Base-by-base conservation (phyloP, 1,140 invertebrate genomes). In the Elymnias hypermnestra region DNA sequence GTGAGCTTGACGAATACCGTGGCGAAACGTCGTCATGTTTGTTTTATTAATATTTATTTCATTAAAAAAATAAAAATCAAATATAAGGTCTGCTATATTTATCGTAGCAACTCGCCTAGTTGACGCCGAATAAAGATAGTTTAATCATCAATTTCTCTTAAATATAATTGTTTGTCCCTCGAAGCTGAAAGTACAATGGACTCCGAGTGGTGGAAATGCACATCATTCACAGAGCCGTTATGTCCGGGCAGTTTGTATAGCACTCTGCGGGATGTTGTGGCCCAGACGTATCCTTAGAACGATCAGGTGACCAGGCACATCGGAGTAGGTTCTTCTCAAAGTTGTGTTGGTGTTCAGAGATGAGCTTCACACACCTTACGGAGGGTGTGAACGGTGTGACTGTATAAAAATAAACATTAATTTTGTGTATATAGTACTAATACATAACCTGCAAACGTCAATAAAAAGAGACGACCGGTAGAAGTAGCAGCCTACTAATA, bases 181-280 rank as follows among this genome's bases (percentile, higher is more conserved):
- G 96, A 96, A 17, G 91, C 95, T 0, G 98, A 99, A 15, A 95
- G 89, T 58, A 99, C 93, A 41, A 99, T 95, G 4, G 98, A 95
- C 83, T 99, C 97, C 31, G 91, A 92, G 0, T 95, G 95, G 89
- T 99, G 98, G 71, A 99, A 99, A 79, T 97, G 94, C 0, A 98
- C 92, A 72, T 97, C 97, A 77, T 99, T 99, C 2, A 99, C 96
- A 53, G 96, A 95, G 12, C 98, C 98, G 81, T 96, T 95, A 81
- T 99, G 98, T 0, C 98, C 98, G 0, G 98, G 98, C 40, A 99
- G 88, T 87, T 98, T 99, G 83, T 99, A 99, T 1, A 98, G 78
- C 61, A 99, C 95, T 39, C 95, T 89, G 28, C 97, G 86, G 3
- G 93, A 92, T 1, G 94, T 96, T 1, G 96, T 97, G 82, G 99